These are phyloP conservation scores for Drosophila parvula DNA, from an alignment of 1,140 invertebrate species.

Conservation along the genomic window DNA sequence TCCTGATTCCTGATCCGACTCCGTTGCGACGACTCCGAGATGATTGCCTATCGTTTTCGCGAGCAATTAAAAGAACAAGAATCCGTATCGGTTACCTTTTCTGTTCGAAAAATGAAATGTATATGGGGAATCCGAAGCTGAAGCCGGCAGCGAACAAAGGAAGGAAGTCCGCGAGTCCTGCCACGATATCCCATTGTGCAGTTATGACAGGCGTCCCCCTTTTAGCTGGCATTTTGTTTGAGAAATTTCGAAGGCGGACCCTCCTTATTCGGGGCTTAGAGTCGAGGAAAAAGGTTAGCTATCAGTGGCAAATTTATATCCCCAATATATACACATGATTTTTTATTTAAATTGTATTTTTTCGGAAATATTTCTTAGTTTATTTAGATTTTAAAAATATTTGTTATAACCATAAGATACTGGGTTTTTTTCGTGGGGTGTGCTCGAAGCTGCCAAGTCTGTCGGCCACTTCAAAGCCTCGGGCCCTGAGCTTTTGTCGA, in stretches of 20 bases:
- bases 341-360: too few relatives aligned
- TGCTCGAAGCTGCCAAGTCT: not conserved
- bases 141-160: conserved; percentile 3
- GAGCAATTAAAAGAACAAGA: conserved; percentile 81
- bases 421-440: conserved; percentile 5
- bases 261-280: not conserved
- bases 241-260: too few relatives aligned
- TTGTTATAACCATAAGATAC: not conserved
- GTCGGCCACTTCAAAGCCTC: conserved; percentile 54
- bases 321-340: too few relatives aligned
- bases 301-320: too few relatives aligned
- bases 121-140: conserved; percentile 52
- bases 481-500: conserved; percentile 49
- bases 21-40: conserved; percentile 16
- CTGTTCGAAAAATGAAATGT: conserved; percentile 62
- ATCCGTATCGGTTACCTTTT: conserved; percentile 68
- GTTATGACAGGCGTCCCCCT: conserved; percentile 79
- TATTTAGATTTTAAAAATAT: not conserved
- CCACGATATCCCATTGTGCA: conserved; percentile 62
- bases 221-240: conserved; percentile 10
- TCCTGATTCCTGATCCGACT: conserved; percentile 33
- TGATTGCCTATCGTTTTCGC: conserved; percentile 78
- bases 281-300: conserved; percentile 24
- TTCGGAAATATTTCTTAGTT: too few relatives aligned
- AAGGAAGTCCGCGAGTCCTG: conserved; percentile 36